A percentile compares a stretch with the other conserved stretches of the same genome.
These are phyloP conservation scores for Phengaris alcon DNA, from an alignment of 2,888 invertebrate genomes.

Conservation along the genomic window DNA sequence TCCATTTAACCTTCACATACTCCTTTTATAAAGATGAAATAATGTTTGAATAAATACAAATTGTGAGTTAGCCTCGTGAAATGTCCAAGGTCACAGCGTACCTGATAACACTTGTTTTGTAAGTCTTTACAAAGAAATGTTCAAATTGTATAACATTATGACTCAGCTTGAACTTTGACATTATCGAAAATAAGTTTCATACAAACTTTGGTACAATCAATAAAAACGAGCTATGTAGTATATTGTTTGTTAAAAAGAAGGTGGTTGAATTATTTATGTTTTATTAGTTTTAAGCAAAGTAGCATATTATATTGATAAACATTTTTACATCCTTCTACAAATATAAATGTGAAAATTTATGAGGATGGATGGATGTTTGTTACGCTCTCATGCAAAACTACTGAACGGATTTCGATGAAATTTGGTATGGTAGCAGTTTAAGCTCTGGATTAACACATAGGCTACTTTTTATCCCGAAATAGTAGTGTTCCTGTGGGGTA, in stretches of 20 bases:
- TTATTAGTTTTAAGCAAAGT: too few relatives aligned
- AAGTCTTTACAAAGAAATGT: slow-evolving; percentile 8
- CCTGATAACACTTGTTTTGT: neutral
- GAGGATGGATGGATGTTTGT: too few relatives aligned
- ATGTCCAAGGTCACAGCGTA: neutral
- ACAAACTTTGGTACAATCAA: neutral
- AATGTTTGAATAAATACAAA: slow-evolving; percentile 6
- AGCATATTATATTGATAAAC: too few relatives aligned
- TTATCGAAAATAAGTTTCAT: neutral
- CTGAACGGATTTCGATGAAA: too few relatives aligned
- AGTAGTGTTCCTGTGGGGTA: too few relatives aligned
- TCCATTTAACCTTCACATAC: slow-evolving; percentile 17
- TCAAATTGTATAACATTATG: slow-evolving; percentile 6
- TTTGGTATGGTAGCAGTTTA: too few relatives aligned
- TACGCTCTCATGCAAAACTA: too few relatives aligned
- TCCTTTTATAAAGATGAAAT: slow-evolving; percentile 13
- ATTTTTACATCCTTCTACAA: too few relatives aligned
- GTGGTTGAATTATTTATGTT: neutral
- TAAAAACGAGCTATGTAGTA: neutral
- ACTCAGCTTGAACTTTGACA: slow-evolving; percentile 16
- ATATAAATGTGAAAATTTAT: too few relatives aligned
- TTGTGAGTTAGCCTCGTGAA: neutral
- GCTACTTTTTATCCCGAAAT: too few relatives aligned
- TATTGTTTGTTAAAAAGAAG: neutral
- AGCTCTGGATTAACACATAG: too few relatives aligned